phyloP scores from a whole-genome alignment of 2,888 invertebrate genomes.

The Ennomos quercinarius region DNA sequence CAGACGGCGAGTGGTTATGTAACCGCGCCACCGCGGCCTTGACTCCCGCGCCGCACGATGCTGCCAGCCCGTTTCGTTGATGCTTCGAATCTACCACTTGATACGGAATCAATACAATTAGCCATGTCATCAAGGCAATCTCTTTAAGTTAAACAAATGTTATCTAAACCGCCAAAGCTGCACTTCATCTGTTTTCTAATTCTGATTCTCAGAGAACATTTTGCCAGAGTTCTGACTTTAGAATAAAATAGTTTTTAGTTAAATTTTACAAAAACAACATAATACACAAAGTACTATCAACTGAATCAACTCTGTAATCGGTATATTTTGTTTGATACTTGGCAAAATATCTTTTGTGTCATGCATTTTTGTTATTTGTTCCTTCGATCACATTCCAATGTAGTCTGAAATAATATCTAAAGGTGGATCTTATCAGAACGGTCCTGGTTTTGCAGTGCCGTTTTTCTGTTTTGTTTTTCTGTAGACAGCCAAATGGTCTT shows the following conservation, averaged over 20 bases:
- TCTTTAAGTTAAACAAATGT: background rate
- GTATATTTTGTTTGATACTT: too few relatives aligned
- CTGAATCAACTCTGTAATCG: too few relatives aligned
- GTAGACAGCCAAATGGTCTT: constrained; percentile 18
- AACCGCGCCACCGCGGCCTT: constrained; percentile 79
- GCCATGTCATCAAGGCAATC: constrained; percentile 1
- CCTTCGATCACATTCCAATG: background rate
- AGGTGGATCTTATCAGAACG: background rate
- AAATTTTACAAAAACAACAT: too few relatives aligned
- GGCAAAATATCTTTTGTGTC: too few relatives aligned
- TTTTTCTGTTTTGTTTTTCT: constrained; percentile 14
- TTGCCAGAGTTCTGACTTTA: too few relatives aligned
- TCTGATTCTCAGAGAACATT: too few relatives aligned
- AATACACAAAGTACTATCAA: too few relatives aligned
- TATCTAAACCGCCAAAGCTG: too few relatives aligned
- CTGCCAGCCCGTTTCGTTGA: constrained; percentile 49
- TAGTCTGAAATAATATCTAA: background rate
- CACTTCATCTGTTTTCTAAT: too few relatives aligned
- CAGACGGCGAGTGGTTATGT: constrained; percentile 63
- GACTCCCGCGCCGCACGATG: constrained; percentile 79
- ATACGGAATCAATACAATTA: constrained; percentile 18
- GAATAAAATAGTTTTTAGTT: too few relatives aligned
- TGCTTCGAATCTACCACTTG: constrained; percentile 14
- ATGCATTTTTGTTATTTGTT: too few relatives aligned
- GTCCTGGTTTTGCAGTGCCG: constrained; percentile 3